phyloP scores from a whole-genome alignment of 2,888 invertebrate genomes.

The Plusia festucae region DNA sequence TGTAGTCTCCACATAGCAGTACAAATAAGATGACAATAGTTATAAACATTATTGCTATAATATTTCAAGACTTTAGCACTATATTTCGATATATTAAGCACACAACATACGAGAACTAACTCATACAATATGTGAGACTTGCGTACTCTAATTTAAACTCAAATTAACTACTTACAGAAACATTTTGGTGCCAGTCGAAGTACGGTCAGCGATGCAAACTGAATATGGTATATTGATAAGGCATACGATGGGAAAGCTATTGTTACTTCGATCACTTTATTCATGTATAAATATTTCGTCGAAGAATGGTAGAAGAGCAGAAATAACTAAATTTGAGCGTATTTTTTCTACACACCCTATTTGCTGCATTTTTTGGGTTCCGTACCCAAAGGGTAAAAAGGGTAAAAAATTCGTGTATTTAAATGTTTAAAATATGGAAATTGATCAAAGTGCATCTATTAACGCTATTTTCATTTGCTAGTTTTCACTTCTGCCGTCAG shows the following conservation, averaged over 20 bases:
- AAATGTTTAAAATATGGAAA: too few relatives aligned
- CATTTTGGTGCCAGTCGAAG: conserved; percentile 9
- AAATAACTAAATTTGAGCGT: too few relatives aligned
- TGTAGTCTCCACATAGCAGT: not conserved
- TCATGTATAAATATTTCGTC: too few relatives aligned
- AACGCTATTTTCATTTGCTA: too few relatives aligned
- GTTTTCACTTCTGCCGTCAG: too few relatives aligned
- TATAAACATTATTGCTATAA: not conserved
- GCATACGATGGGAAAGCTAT: not conserved
- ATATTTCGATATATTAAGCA: not conserved
- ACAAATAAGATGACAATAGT: not conserved
- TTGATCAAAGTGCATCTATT: too few relatives aligned
- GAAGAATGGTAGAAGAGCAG: too few relatives aligned
- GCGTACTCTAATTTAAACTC: conserved; percentile 4
- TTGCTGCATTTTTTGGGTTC: too few relatives aligned
- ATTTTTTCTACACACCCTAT: too few relatives aligned
- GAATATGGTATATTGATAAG: not conserved
- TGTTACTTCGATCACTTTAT: too few relatives aligned
- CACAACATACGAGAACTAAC: not conserved
- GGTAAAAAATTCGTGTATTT: too few relatives aligned
- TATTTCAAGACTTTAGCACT: not conserved
- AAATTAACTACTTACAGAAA: conserved; percentile 24
- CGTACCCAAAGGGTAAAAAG: too few relatives aligned
- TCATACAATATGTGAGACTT: not conserved
- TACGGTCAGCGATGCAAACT: not conserved